phyloP scores from a whole-genome alignment of 1,140 invertebrate genomes.

The Thaumatotibia leucotreta region DNA sequence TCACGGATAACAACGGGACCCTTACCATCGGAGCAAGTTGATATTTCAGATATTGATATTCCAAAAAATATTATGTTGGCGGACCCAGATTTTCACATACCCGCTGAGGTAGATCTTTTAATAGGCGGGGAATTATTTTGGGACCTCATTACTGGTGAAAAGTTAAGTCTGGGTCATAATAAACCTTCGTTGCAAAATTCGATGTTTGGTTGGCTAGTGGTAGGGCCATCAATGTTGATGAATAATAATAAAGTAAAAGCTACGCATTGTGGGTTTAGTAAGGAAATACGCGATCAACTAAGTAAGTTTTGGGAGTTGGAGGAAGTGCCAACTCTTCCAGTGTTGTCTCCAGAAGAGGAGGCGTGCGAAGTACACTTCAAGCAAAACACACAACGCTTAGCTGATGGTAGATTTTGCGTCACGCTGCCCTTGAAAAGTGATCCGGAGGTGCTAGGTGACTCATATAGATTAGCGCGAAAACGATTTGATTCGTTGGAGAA shows the following conservation, averaged over 20 bases:
- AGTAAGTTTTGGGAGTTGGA: conserved; percentile 37
- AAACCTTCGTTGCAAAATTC: neutral
- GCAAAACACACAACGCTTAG: conserved; percentile 6
- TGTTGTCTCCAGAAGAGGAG: conserved; percentile 15
- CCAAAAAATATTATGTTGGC: neutral
- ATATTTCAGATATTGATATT: neutral
- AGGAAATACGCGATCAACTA: conserved; percentile 6
- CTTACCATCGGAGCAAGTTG: neutral
- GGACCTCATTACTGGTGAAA: neutral
- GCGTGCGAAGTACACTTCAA: conserved; percentile 25
- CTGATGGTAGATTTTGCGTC: neutral
- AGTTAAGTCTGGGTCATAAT: neutral
- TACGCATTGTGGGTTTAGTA: neutral
- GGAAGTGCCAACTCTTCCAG: conserved; percentile 15
- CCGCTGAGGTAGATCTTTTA: neutral
- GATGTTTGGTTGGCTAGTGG: neutral
- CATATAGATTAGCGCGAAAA: neutral
- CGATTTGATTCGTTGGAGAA: neutral
- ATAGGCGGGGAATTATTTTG: neutral
- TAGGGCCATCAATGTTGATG: neutral
- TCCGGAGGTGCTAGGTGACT: neutral
- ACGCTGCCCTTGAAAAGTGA: neutral
- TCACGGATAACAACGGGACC: neutral
- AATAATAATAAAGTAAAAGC: neutral
- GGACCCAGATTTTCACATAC: neutral